phyloP scores from a whole-genome alignment of 2,888 invertebrate species.

The Pasiphila rectangulata region DNA sequence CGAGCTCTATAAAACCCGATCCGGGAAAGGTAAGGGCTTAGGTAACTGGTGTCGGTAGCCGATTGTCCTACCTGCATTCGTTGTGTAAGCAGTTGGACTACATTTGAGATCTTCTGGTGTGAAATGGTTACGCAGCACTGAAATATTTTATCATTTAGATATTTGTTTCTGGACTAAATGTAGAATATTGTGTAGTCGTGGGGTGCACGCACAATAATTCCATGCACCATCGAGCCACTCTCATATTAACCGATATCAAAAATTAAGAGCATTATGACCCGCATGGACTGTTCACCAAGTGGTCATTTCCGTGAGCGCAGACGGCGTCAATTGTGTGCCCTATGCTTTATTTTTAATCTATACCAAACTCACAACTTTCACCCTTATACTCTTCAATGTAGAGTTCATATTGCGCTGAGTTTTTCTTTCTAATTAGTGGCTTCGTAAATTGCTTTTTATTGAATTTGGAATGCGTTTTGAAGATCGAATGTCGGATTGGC shows the following conservation, averaged over 20 bases:
- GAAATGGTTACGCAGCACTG: no score
- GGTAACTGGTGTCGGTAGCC: constrained; percentile 8
- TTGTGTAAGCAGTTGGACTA: constrained; percentile 11
- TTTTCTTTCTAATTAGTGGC: constrained; percentile 34
- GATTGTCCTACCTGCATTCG: constrained; percentile 9
- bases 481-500: constrained; percentile 23
- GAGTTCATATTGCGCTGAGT: constrained; percentile 25
- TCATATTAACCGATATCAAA: constrained; percentile 30
- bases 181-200: no score
- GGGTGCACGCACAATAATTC: no score
- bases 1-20: constrained; percentile 13
- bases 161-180: no score
- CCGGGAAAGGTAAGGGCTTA: constrained; percentile 16
- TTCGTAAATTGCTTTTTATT: constrained; percentile 35
- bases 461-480: constrained; percentile 41
- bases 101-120: no score
- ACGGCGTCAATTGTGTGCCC: constrained; percentile 56
- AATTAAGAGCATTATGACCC: constrained; percentile 49
- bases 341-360: constrained; percentile 47
- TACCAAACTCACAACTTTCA: constrained; percentile 5
- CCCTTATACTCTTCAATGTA: constrained; percentile 1
- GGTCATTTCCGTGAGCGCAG: constrained; percentile 56
- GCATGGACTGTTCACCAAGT: constrained; percentile 56
- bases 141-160: no score
- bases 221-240: constrained; percentile 9